Evolutionary conservation across 2,797 vertebrate genomes (phyloP), one percentile per base, ranked within the genome.

Genomic region (Muscicapa striata): DNA sequence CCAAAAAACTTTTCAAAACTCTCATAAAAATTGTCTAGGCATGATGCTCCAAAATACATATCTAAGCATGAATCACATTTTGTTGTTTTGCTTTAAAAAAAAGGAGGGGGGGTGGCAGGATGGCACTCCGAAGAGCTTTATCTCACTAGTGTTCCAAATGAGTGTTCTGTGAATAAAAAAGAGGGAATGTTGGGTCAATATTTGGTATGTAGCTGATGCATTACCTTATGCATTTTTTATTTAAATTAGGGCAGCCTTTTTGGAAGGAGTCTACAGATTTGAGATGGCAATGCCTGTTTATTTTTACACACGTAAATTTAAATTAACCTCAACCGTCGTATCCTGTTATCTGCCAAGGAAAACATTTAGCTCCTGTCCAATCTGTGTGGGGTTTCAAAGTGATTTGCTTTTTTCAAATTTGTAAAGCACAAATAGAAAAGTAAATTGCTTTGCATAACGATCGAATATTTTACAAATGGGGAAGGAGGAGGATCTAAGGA

Each of bases 41-140:
- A 12, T 29, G 34, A 62, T 69, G 55, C 30, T 88, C 59, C n/a
- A 29, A 80, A 88, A 64, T 69, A 19, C 16, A 4, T 34, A 41
- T 77, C 49, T 43, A 34, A 36, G 52, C 23, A 29, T 26, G 10
- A 51, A 69, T 51, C 6, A 0, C 11, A 1, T 70, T 89, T 54
- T 63, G 27, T 54, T 66, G 36, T 36, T 90, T 54, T 18, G 46
- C 59, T 84, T 80, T 15, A 27, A 78, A 68, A 70, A 64, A 67
- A 21, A 1, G 1, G 5, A 2, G 7, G 3, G 1, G 20, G 3
- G 5, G 2, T 1, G 6, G 3, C 6, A 1, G 17, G 10, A 3
- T 9, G 13, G 6, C 1, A 5, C 26, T 86, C 20, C 17, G 10
- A 64, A 81, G 52, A 64, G 63, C 84, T 92, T 84, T 51, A 22